These are phyloP conservation scores for Caenorhabditis sulstoni DNA, from an alignment of 2,888 invertebrate species.

Conservation along the genomic window DNA sequence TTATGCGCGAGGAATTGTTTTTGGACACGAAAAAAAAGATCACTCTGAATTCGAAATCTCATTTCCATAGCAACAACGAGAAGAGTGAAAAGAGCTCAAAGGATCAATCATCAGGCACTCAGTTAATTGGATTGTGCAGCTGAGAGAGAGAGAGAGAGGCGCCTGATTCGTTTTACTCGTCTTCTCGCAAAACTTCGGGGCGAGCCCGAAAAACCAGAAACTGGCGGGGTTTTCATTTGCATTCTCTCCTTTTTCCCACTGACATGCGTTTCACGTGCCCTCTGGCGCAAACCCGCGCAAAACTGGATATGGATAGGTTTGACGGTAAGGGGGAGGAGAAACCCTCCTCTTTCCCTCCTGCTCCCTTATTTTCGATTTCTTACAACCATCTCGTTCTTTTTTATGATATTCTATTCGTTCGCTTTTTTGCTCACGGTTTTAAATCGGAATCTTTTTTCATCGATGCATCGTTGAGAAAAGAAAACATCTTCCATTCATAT, in stretches of 20 bases:
- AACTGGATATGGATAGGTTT: no score
- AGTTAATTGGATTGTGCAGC: constrained; percentile 17
- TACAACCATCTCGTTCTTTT: no score
- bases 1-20: constrained; percentile 20
- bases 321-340: no score
- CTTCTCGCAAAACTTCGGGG: neutral
- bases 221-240: neutral
- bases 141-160: neutral
- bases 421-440: no score
- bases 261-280: constrained; percentile 38
- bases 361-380: no score
- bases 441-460: no score
- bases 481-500: no score
- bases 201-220: neutral
- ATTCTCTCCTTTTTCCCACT: neutral
- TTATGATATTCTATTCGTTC: no score
- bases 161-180: constrained; percentile 10
- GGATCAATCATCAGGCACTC: neutral
- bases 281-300: neutral
- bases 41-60: no score
- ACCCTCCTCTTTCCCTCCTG: no score
- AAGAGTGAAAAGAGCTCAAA: neutral
- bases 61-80: constrained; percentile 5
- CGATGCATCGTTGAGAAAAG: no score
- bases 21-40: neutral